Evolutionary conservation across 1,140 invertebrate genomes (phyloP).

Genomic region (Anastrepha obliqua): DNA sequence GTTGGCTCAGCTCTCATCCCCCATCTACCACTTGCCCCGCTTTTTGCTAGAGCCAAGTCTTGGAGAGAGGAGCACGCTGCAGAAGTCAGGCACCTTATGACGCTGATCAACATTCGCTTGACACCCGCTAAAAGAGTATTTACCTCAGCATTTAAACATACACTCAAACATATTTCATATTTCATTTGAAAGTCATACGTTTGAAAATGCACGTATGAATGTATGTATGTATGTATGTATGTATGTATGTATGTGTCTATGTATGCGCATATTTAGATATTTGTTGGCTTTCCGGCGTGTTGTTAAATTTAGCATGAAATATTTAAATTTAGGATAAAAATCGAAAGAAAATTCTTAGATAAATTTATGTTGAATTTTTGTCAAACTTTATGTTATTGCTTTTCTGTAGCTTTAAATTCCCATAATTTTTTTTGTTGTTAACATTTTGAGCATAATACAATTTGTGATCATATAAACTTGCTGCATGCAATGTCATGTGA

Average conservation of each 20-base stretch:
- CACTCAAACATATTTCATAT: not conserved
- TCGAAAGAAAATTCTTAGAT: not conserved
- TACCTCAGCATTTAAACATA: conserved; percentile 1
- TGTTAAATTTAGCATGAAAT: conserved; percentile 43
- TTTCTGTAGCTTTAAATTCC: too few species aligned
- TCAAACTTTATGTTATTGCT: too few species aligned
- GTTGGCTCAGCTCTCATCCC: conserved; percentile 13
- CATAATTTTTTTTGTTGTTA: too few species aligned
- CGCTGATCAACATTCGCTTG: conserved; percentile 11
- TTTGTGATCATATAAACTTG: not conserved
- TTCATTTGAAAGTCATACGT: conserved; percentile 23
- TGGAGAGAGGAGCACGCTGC: not conserved
- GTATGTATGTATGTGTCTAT: not conserved
- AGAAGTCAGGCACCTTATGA: not conserved
- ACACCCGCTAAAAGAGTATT: conserved; percentile 25
- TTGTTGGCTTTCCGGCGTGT: conserved; percentile 38
- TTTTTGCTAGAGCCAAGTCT: not conserved
- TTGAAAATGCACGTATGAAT: not conserved
- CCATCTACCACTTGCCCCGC: not conserved
- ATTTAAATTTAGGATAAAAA: conserved; percentile 19
- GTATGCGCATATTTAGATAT: not conserved
- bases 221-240: not conserved
- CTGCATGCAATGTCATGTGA: not conserved
- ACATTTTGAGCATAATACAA: not conserved
- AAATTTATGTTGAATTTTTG: not conserved